Conservation (phyloP, 2,888 invertebrate genomes). For the Leucophenga montana region DNA sequence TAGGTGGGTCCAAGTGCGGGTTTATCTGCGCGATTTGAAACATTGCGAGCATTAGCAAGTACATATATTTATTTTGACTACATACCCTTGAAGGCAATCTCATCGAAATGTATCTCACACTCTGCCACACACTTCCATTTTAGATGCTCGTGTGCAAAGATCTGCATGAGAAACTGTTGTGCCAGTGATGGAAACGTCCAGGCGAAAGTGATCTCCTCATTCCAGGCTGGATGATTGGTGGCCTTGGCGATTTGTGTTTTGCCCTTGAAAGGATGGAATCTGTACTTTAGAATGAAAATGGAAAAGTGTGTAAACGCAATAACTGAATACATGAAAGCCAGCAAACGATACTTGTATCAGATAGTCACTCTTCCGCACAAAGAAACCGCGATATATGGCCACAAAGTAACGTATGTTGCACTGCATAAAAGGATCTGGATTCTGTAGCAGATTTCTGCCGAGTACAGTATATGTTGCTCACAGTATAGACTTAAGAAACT, state of each 20-base stretch:
- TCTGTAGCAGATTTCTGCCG: slow-evolving; percentile 62
- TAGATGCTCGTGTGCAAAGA: slow-evolving; percentile 74
- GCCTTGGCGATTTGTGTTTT: slow-evolving; percentile 79
- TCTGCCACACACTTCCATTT: slow-evolving; percentile 71
- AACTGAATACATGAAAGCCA: slow-evolving; percentile 57
- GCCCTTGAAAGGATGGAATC: slow-evolving; percentile 74
- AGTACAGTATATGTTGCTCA: too few relatives aligned
- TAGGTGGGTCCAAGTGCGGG: slow-evolving; percentile 89
- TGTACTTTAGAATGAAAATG: slow-evolving; percentile 55
- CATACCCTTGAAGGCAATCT: slow-evolving; percentile 67
- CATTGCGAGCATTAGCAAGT: not conserved
- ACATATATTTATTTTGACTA: not conserved
- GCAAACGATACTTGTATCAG: slow-evolving; percentile 67
- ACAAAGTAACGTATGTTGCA: slow-evolving; percentile 75
- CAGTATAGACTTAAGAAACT: not conserved
- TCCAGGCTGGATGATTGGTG: slow-evolving; percentile 81
- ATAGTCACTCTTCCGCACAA: slow-evolving; percentile 70
- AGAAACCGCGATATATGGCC: slow-evolving; percentile 75
- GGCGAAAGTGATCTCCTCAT: slow-evolving; percentile 83
- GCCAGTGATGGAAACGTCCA: slow-evolving; percentile 89
- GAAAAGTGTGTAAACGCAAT: slow-evolving; percentile 10
- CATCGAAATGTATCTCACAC: slow-evolving; percentile 65
- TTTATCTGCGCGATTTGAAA: slow-evolving; percentile 75
- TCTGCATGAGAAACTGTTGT: slow-evolving; percentile 81
- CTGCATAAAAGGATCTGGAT: slow-evolving; percentile 44